phyloP scores from a whole-genome alignment of 2,113 vertebrate genomes.

The Myotis lucifugus region DNA sequence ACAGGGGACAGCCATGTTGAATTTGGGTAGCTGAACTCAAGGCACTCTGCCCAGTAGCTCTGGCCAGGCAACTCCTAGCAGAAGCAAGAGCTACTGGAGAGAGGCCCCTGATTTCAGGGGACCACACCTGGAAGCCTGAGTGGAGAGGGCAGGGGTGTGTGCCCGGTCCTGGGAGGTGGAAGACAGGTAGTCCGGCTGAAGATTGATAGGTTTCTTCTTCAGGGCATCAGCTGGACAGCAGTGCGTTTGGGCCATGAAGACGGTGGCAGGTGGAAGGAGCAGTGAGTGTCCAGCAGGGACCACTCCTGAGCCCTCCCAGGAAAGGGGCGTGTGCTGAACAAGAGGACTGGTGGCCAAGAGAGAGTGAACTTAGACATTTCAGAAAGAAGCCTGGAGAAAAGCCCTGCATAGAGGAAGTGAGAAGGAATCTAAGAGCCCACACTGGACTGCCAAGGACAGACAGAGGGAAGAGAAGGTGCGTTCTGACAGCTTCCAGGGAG shows the following conservation, averaged over 20 bases:
- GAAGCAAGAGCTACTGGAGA: no score
- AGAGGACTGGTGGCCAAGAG: background rate
- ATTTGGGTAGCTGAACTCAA: background rate
- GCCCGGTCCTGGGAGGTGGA: rapidly evolving
- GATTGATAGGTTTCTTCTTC: background rate
- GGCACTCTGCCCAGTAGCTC: background rate
- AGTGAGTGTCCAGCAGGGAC: background rate
- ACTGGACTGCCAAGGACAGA: no score
- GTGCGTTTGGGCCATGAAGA: rapidly evolving
- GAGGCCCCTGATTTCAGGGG: background rate
- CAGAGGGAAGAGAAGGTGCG: no score
- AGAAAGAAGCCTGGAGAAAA: background rate
- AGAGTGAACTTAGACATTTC: background rate
- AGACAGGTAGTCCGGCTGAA: no score
- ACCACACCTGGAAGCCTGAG: background rate
- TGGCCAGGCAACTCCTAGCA: background rate
- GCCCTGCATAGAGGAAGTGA: no score
- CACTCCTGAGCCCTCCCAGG: background rate
- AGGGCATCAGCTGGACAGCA: no score
- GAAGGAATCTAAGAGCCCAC: background rate
- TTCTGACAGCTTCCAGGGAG: background rate
- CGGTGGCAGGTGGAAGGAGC: background rate
- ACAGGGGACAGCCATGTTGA: background rate
- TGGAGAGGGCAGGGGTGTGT: background rate
- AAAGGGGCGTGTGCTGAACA: background rate